phyloP scores from a whole-genome alignment of 2,888 invertebrate genomes.

The Xanthorhoe designata region DNA sequence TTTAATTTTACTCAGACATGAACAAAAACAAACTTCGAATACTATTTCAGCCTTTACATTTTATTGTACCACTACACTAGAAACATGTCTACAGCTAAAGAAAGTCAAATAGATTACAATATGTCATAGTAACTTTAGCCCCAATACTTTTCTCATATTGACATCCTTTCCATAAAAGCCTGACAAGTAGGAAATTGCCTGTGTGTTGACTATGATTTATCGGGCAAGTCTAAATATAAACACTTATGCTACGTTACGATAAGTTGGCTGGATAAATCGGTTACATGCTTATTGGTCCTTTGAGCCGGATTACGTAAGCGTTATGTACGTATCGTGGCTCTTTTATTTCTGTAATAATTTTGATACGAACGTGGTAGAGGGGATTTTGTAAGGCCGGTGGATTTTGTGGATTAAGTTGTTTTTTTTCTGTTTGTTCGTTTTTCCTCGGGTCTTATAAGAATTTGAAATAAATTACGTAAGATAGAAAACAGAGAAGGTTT shows the following conservation, averaged over 20 bases:
- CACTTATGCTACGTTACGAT: constrained; percentile 42
- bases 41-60: background rate
- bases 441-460: constrained; percentile 3
- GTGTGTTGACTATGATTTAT: constrained; percentile 42
- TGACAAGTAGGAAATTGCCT: constrained; percentile 40
- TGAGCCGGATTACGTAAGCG: constrained; percentile 48
- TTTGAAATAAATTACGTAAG: constrained; percentile 4
- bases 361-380: constrained; percentile 36
- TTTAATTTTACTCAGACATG: background rate
- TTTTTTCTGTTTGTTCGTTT: constrained; percentile 19
- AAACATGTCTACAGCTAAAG: background rate
- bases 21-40: background rate
- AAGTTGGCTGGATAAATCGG: constrained; percentile 52
- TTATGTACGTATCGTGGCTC: constrained; percentile 45
- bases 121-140: constrained; percentile 22
- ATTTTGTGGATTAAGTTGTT: constrained; percentile 23
- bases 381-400: constrained; percentile 26
- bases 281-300: constrained; percentile 53
- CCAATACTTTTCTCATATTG: constrained; percentile 30
- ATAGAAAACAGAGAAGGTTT: background rate
- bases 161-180: constrained; percentile 35
- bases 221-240: constrained; percentile 44
- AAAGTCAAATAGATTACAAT: constrained; percentile 11
- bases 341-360: constrained; percentile 49
- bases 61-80: background rate